phyloP scores from a whole-genome alignment of 2,113 vertebrate genomes.

The Nerophis ophidion region DNA sequence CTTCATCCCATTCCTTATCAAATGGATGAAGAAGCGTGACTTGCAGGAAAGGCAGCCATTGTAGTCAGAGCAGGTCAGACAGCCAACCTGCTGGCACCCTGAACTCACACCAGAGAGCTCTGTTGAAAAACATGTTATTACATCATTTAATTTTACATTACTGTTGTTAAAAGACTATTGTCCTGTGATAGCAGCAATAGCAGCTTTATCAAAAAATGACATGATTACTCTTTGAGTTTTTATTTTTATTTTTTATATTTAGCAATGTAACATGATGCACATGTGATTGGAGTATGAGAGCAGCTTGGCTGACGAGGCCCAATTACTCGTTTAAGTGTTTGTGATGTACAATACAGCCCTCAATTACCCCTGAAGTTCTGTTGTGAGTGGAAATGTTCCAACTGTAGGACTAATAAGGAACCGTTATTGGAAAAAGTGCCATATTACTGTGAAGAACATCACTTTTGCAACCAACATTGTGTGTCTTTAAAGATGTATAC shows the following conservation, averaged over 20 bases:
- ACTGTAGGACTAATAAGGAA: too few relatives aligned
- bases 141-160: background rate
- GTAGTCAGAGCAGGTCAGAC: constrained; percentile 95
- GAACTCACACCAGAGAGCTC: constrained; percentile 86
- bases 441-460: background rate
- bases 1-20: constrained; percentile 97
- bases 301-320: too few relatives aligned
- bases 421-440: background rate
- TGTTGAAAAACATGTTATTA: constrained; percentile 60
- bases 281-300: too few relatives aligned
- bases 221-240: background rate
- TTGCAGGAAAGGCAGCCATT: constrained; percentile 97
- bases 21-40: constrained; percentile 93
- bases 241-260: too few relatives aligned
- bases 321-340: too few relatives aligned
- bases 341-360: too few relatives aligned
- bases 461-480: background rate
- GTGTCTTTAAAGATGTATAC: background rate
- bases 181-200: background rate
- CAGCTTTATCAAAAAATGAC: background rate
- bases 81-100: constrained; percentile 92
- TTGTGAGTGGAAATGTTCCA: too few relatives aligned
- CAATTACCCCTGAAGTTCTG: too few relatives aligned
- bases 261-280: too few relatives aligned
- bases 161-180: background rate